Percentiles rank a stretch among this genome's conserved stretches.
phyloP scores from a whole-genome alignment of 2,888 invertebrate species.

The Eristalinus sepulchralis region DNA sequence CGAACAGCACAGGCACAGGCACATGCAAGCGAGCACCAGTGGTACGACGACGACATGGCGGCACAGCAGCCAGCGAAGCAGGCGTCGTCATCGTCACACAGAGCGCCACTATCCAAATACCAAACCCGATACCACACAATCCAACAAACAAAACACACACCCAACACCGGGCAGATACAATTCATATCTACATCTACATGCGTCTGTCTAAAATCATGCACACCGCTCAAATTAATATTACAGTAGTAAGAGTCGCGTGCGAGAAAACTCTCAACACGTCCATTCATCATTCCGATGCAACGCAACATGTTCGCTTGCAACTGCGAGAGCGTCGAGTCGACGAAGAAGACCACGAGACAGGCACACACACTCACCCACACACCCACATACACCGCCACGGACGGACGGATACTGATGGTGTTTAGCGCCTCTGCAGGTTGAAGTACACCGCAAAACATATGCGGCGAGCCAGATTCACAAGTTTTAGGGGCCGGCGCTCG shows the following conservation, averaged over 20 bases:
- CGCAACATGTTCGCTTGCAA: conserved; percentile 43
- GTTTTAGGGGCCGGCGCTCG: conserved; percentile 60
- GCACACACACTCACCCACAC: neutral
- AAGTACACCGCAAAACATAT: conserved; percentile 10
- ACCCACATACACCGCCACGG: neutral
- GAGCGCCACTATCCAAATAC: conserved; percentile 62
- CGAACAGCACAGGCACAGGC: neutral
- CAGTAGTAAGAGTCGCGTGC: conserved; percentile 56
- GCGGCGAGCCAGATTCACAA: conserved; percentile 31
- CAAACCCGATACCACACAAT: conserved; percentile 33
- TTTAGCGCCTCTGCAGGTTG: conserved; percentile 65
- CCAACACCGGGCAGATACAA: conserved; percentile 17
- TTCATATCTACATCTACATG: conserved; percentile 38
- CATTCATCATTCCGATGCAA: conserved; percentile 58
- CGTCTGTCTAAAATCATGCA: conserved; percentile 24
- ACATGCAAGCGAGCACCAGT: neutral
- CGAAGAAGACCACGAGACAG: neutral
- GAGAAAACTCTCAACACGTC: conserved; percentile 49
- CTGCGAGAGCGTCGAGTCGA: conserved; percentile 19
- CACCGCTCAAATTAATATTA: conserved; percentile 29
- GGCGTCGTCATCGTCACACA: conserved; percentile 30
- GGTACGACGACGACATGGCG: neutral
- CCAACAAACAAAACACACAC: conserved; percentile 24
- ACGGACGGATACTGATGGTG: neutral
- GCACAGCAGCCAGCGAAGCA: neutral